phyloP scores from a whole-genome alignment of 2,888 invertebrate genomes.

The Brachypalpus laphriformis region DNA sequence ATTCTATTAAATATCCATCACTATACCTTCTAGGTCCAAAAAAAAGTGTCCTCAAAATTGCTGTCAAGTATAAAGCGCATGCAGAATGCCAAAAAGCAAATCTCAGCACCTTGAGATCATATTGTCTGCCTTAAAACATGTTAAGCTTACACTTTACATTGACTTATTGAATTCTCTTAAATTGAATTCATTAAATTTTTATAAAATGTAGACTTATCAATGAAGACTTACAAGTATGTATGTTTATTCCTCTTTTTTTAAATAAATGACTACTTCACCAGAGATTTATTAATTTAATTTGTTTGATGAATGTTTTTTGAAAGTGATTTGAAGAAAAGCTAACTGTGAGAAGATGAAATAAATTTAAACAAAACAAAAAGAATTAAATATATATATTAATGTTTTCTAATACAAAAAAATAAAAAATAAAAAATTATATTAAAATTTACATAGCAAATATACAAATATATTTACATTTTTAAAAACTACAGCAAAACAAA shows the following conservation, averaged over 20 bases:
- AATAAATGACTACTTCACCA: background rate
- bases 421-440: constrained; percentile 34
- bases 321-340: constrained; percentile 53
- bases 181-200: background rate
- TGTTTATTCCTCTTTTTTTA: background rate
- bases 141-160: background rate
- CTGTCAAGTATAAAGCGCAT: background rate
- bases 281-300: constrained; percentile 9
- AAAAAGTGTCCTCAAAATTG: background rate
- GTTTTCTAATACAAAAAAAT: constrained; percentile 40
- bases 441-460: constrained; percentile 68
- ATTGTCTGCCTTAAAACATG: background rate
- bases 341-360: constrained; percentile 67
- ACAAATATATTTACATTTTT: constrained; percentile 67
- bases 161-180: background rate
- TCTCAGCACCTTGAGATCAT: no score
- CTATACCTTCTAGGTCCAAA: no score
- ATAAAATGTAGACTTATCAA: background rate
- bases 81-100: background rate
- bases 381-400: constrained; percentile 28
- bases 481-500: constrained; percentile 10
- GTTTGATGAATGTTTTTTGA: constrained; percentile 3
- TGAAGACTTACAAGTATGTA: no score
- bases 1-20: no score
- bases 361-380: constrained; percentile 20